These are phyloP conservation scores for Lasioglossum malachurum DNA, from an alignment of 2,888 invertebrate species.

Conservation along the genomic window DNA sequence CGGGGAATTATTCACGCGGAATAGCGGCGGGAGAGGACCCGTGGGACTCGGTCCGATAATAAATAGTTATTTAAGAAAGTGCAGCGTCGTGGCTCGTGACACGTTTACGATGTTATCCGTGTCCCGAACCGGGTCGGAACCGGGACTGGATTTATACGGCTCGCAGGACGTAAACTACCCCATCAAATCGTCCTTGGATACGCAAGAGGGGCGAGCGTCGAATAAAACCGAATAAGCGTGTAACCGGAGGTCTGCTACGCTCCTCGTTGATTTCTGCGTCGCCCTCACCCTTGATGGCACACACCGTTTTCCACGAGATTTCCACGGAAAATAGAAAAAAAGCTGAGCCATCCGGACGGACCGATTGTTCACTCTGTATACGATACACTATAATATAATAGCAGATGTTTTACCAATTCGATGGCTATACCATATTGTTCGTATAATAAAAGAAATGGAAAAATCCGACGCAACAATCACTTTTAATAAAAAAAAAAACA, in stretches of 20 bases:
- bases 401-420: background rate
- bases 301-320: slow-evolving; percentile 23
- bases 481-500: background rate
- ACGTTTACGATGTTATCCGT: slow-evolving; percentile 49
- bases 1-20: background rate
- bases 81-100: slow-evolving; percentile 30
- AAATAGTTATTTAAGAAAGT: slow-evolving; percentile 35
- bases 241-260: slow-evolving; percentile 28
- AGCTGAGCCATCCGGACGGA: slow-evolving; percentile 21
- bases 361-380: slow-evolving; percentile 13
- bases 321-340: slow-evolving; percentile 56
- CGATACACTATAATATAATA: background rate
- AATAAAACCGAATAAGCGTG: slow-evolving; percentile 55
- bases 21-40: background rate
- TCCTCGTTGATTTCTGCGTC: slow-evolving; percentile 39
- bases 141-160: slow-evolving; percentile 56
- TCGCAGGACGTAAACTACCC: slow-evolving; percentile 53
- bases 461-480: background rate
- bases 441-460: background rate
- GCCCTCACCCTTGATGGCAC: slow-evolving; percentile 18
- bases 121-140: slow-evolving; percentile 25
- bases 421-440: background rate
- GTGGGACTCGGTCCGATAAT: slow-evolving; percentile 6
- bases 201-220: slow-evolving; percentile 19
- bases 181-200: slow-evolving; percentile 46